Evolutionary conservation across 2,888 invertebrate species (phyloP).

Genomic region (Lamproptera curius): DNA sequence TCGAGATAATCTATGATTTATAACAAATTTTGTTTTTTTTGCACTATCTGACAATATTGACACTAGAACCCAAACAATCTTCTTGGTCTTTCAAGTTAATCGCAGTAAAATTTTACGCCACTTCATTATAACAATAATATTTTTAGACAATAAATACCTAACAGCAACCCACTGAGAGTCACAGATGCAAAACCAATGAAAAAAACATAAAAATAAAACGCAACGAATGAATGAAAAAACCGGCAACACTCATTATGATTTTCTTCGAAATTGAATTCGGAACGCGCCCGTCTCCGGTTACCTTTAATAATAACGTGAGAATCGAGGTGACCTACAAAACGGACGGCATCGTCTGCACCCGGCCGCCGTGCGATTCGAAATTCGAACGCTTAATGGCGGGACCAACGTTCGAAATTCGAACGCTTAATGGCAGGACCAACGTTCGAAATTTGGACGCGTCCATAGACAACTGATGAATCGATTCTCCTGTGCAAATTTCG

Average conservation of each 20-base stretch:
- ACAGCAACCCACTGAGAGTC: too few relatives aligned
- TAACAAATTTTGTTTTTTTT: too few relatives aligned
- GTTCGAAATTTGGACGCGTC: not conserved
- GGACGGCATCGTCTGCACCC: not conserved
- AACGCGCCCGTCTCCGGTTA: conserved; percentile 42
- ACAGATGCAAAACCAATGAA: conserved; percentile 3
- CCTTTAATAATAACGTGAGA: conserved; percentile 43
- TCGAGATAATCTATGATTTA: too few relatives aligned
- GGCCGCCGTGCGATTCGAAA: conserved; percentile 13
- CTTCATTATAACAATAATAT: too few relatives aligned
- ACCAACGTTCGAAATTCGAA: not conserved
- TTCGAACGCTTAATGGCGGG: conserved; percentile 8
- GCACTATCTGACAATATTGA: too few relatives aligned
- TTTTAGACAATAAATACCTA: too few relatives aligned
- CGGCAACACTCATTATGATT: conserved; percentile 24
- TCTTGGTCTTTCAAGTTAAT: too few relatives aligned
- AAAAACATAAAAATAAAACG: conserved; percentile 3
- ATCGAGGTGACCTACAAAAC: conserved; percentile 53
- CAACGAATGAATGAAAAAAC: conserved; percentile 21
- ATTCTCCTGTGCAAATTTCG: conserved; percentile 13
- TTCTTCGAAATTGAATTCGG: conserved; percentile 43
- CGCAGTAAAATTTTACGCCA: too few relatives aligned
- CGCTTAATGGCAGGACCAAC: not conserved
- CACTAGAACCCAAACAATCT: too few relatives aligned
- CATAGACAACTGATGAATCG: not conserved